Base-by-base conservation (phyloP, 2,888 invertebrate species). In the Silvanus unidentatus region DNA sequence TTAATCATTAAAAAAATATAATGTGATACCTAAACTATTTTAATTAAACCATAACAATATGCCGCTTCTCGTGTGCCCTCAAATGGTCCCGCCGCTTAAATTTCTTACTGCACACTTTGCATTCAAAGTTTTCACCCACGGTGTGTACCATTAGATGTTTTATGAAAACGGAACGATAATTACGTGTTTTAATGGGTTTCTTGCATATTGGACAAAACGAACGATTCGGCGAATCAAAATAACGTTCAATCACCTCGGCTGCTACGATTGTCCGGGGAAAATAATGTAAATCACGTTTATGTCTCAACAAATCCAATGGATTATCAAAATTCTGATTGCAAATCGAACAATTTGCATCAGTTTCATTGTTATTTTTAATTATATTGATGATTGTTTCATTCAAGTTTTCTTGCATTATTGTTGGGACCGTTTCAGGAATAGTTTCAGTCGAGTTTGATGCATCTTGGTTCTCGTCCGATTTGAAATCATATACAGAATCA, bases 81-180 rank as follows among this genome's bases (percentile, higher is more conserved):
- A 37, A 15, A n/a, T 37, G 37, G n/a, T 37, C 37, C 15, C 14
- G 3, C 29, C 53, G 47, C 34, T 47, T 37, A 38, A 51, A 53
- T 16, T 49, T 53, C 35, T 48, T 49, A 35, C 49, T 49, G 28
- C 53, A 53, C 3, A 53, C 40, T 1, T 35, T 44, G 34, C 53
- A 53, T 27, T 51, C 51, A 35, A 42, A 46, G 5, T 39, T 38
- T 9, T 49, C 29, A 2, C 51, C 51, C 3, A 37, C 34, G 6
- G 49, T 46, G 29, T 53, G 53, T 2, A 51, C 48, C 9, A 49
- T 37, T 36, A 53, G 42, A 42, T 53, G 53, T 35, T 49, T 53
- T 9, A 53, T 40, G 22, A 53, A 53, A 16, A 49, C 40, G 2
- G 53, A 53, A 29, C 42, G 42, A 28, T 38, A 53, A 15, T 51